Conservation (phyloP, 2,797 vertebrate genomes). For the Coracias cyanogaster region DNA sequence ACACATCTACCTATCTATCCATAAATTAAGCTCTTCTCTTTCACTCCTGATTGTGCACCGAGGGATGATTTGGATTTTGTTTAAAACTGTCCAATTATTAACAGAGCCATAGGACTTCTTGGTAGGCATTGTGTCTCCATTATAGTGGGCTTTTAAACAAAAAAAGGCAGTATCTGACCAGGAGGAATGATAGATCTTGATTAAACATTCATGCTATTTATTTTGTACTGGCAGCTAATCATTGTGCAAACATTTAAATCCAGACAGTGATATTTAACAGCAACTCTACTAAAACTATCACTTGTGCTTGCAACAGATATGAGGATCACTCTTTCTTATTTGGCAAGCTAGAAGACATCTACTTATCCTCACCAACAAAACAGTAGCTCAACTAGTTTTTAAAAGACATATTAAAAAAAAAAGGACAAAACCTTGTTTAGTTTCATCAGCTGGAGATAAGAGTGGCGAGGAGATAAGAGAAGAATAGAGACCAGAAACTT, state of each 20-base stretch:
- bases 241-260: slow-evolving; percentile 51
- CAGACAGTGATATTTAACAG: slow-evolving; percentile 27
- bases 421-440: background rate
- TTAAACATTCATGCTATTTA: slow-evolving; percentile 50
- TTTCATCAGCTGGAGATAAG: background rate
- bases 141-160: background rate
- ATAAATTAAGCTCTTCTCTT: background rate
- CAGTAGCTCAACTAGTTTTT: background rate
- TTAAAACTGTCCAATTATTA: background rate
- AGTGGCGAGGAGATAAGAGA: background rate
- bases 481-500: background rate
- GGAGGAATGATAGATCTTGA: background rate
- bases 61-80: background rate
- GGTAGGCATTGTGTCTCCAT: background rate
- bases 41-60: background rate
- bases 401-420: background rate
- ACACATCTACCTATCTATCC: background rate
- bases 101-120: background rate
- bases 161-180: background rate
- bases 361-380: background rate
- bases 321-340: slow-evolving; percentile 9
- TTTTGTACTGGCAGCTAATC: slow-evolving; percentile 37
- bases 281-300: background rate
- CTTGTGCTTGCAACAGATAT: slow-evolving; percentile 28
- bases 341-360: background rate